Conservation (phyloP, 2,888 invertebrate species). For the Cephonodes hylas region DNA sequence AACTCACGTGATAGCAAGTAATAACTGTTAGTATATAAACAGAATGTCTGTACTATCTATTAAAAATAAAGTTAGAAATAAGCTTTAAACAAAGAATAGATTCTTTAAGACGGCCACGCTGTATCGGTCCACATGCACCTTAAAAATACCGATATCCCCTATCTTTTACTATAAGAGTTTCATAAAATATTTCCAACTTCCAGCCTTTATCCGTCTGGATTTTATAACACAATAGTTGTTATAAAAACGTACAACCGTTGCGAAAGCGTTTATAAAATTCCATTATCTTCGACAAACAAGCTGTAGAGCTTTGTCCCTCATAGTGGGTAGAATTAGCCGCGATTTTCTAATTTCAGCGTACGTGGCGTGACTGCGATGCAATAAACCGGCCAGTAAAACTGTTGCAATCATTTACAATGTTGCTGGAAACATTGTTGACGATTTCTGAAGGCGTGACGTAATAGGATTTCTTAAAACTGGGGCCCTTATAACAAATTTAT, state of each 20-base stretch:
- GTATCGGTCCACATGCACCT: not conserved
- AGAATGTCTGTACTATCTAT: too few relatives aligned
- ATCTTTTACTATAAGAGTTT: not conserved
- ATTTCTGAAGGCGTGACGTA: not conserved
- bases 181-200: not conserved
- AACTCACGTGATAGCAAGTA: too few relatives aligned
- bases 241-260: not conserved
- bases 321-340: slow-evolving; percentile 5
- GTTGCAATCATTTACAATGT: slow-evolving; percentile 5
- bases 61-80: not conserved
- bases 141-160: not conserved
- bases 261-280: not conserved
- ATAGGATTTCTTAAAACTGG: not conserved
- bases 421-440: slow-evolving; percentile 8
- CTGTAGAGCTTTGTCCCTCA: not conserved
- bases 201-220: too few relatives aligned
- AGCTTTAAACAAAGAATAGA: not conserved
- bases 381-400: slow-evolving; percentile 12
- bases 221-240: not conserved
- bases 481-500: not conserved
- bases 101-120: not conserved
- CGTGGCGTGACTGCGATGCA: slow-evolving; percentile 10
- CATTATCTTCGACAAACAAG: not conserved
- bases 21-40: too few relatives aligned
- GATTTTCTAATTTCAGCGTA: slow-evolving; percentile 13